Evolutionary conservation across 1,140 invertebrate genomes (phyloP), one percentile per base, ranked within the genome.

Genomic region (Dendrolimus punctatus): DNA sequence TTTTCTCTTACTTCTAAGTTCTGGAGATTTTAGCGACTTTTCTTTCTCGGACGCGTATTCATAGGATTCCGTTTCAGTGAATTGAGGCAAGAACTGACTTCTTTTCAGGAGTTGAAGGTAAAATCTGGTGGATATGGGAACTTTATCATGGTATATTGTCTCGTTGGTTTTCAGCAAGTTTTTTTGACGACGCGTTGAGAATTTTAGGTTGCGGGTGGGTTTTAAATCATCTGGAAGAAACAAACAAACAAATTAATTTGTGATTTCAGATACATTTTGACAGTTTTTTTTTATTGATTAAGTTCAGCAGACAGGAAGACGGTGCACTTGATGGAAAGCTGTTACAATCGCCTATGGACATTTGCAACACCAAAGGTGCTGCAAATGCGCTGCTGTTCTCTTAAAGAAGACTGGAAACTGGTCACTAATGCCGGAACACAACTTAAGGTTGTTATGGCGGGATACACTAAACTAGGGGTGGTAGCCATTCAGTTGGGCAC

Each of bases 111-210:
- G 55, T 59, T 84, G 80, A 0, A 87, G 67, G 46, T 82, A 79
- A 47, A 87, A 87, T 5, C 84, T 72, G 0, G 79, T 84, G 8
- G 74, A 77, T 39, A 86, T 75, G 0, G 82, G 78, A 0, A 85
- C 82, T 70, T 83, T 84, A 58, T 85, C 80, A 57, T 85, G 67
- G 51, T 77, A 85, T 6, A 85, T 44, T 0, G 82, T 84, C 64
- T 85, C 82, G 49, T 66, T 80, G 0, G 46, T 53, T 64, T 82
- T 85, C 8, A 85, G 55, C 7, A 85, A 45, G 8, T 65, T 71
- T 46, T 76, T 85, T 46, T 71, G 70, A 6, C 76, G 70, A 23
- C 23, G 23, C 23, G 23, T 23, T 23, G 23, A 23, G 23, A 23
- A 23, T 23, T 23, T 23, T 23, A 23, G 23, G 23, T 23, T 23